Conservation (phyloP, 2,888 invertebrate species). For the Mantis religiosa region DNA sequence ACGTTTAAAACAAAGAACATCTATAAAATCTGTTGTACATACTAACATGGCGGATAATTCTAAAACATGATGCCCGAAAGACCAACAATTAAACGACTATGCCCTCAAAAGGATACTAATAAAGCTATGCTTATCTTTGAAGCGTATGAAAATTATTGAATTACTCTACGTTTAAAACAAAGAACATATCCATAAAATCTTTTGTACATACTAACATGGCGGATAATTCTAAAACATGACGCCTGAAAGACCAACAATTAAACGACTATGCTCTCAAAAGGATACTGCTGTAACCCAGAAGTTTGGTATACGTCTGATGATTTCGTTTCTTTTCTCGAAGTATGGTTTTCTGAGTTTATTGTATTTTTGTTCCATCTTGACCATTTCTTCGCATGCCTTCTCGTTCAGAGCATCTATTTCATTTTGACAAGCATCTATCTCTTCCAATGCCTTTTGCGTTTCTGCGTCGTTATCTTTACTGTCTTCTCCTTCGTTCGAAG, state of each 20-base stretch:
- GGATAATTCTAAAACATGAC: conserved; percentile 22
- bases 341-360: conserved; percentile 73
- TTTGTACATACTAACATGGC: conserved; percentile 21
- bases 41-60: no score
- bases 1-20: no score
- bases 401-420: conserved; percentile 78
- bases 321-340: conserved; percentile 69
- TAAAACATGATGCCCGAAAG: no score
- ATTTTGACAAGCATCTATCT: conserved; percentile 76
- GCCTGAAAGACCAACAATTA: background rate
- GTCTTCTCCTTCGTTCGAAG: conserved; percentile 21
- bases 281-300: conserved; percentile 72
- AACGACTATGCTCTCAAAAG: background rate
- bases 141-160: background rate
- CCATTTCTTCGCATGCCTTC: conserved; percentile 78
- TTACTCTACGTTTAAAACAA: background rate
- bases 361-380: conserved; percentile 78
- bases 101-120: no score
- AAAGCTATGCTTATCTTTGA: no score
- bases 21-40: no score
- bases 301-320: conserved; percentile 72
- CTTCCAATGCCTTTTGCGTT: conserved; percentile 64
- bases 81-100: no score
- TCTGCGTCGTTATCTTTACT: conserved; percentile 51
- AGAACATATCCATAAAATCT: background rate